These are phyloP conservation scores for Drosophila mimetica DNA, from an alignment of 2,888 invertebrate species.

Conservation along the genomic window DNA sequence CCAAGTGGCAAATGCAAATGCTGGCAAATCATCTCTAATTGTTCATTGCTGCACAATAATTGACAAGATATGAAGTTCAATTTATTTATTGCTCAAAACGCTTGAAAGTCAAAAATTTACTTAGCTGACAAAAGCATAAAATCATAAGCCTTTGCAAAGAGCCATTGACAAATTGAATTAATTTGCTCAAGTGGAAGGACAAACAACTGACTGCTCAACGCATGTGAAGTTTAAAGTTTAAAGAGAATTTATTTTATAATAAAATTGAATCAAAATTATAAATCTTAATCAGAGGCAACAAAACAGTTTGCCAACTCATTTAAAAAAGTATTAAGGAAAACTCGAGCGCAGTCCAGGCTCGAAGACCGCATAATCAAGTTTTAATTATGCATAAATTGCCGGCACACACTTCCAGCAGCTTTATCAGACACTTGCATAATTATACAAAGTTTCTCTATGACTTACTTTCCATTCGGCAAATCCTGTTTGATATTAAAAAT, in stretches of 20 bases:
- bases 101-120: not conserved
- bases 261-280: not conserved
- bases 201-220: conserved; percentile 6
- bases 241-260: too few species aligned
- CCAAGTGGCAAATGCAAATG: conserved; percentile 21
- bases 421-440: conserved; percentile 52
- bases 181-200: conserved; percentile 21
- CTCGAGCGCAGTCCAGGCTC: not conserved
- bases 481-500: conserved; percentile 54
- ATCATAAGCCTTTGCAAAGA: not conserved
- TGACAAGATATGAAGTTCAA: conserved; percentile 15
- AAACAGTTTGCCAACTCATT: not conserved
- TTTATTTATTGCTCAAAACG: conserved; percentile 13
- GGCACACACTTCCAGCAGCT: conserved; percentile 28
- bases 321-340: conserved; percentile 3
- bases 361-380: conserved; percentile 70
- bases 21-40: conserved; percentile 37
- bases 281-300: not conserved
- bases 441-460: conserved; percentile 34
- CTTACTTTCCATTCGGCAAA: conserved; percentile 27
- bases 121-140: conserved; percentile 15
- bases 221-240: not conserved
- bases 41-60: conserved; percentile 21
- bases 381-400: conserved; percentile 46
- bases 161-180: conserved; percentile 23